A percentile compares a stretch with the other conserved stretches of the same genome.
These are phyloP conservation scores for Arenaria interpres DNA, from an alignment of 2,113 vertebrate species.

Conservation along the genomic window DNA sequence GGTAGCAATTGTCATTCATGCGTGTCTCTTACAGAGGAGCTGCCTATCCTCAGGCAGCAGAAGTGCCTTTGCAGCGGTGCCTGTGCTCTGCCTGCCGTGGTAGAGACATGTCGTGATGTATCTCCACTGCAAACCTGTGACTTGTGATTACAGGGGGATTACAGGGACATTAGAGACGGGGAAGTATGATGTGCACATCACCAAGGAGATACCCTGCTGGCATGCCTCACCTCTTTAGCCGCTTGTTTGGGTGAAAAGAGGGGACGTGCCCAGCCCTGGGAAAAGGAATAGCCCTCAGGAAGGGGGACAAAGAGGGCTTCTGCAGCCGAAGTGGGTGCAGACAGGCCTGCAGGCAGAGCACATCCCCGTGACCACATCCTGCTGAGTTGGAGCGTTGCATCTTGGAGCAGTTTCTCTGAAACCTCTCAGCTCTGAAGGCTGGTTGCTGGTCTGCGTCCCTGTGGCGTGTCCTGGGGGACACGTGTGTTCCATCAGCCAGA, in stretches of 20 bases:
- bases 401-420: not conserved
- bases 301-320: not conserved
- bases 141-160: not conserved
- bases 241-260: not conserved
- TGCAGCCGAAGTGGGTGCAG: not conserved
- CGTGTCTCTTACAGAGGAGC: not conserved
- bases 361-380: not conserved
- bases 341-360: not conserved
- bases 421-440: not conserved
- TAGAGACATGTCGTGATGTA: not conserved
- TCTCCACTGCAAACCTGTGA: not conserved
- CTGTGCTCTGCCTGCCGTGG: not conserved
- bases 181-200: not conserved
- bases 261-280: not conserved
- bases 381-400: not conserved
- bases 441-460: not conserved
- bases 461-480: not conserved
- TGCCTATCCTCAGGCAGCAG: not conserved
- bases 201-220: not conserved
- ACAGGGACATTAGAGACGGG: not conserved
- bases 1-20: not conserved
- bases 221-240: not conserved
- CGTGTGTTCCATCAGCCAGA: not conserved
- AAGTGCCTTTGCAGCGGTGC: not conserved
- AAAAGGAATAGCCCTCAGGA: not conserved